Evolutionary conservation across 2,797 vertebrate species (phyloP).

Genomic region (Hoplostethus mediterraneus): DNA sequence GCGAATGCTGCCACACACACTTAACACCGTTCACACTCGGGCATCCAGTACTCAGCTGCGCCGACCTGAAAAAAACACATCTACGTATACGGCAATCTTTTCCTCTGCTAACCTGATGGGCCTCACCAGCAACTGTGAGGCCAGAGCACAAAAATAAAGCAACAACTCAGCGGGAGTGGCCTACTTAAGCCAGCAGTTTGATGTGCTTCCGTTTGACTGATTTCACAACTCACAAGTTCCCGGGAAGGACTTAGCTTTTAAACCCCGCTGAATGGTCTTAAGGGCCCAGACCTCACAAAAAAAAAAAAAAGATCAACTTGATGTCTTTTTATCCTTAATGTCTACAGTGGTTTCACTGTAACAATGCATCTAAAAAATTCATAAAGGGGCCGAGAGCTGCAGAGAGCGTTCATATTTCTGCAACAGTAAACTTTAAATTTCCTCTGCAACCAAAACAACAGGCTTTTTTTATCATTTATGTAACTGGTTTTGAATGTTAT

Average conservation of each 20-base stretch:
- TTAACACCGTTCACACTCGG: slow-evolving; percentile 43
- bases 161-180: slow-evolving; percentile 73
- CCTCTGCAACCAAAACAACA: slow-evolving; percentile 44
- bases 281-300: slow-evolving; percentile 61
- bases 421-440: slow-evolving; percentile 47
- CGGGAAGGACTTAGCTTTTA: slow-evolving; percentile 52
- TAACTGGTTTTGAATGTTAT: slow-evolving; percentile 18
- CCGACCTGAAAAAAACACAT: slow-evolving; percentile 64
- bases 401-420: slow-evolving; percentile 37
- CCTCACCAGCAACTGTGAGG: slow-evolving; percentile 49
- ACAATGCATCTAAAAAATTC: slow-evolving; percentile 69
- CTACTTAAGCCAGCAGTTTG: slow-evolving; percentile 67
- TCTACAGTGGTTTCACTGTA: slow-evolving; percentile 62
- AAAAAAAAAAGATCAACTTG: slow-evolving; percentile 56
- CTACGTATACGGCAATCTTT: slow-evolving; percentile 48
- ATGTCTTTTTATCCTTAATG: slow-evolving; percentile 50
- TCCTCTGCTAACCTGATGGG: slow-evolving; percentile 38
- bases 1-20: slow-evolving; percentile 4
- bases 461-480: slow-evolving; percentile 46
- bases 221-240: slow-evolving; percentile 56
- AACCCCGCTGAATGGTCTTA: slow-evolving; percentile 56
- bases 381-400: slow-evolving; percentile 44
- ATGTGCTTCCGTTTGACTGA: slow-evolving; percentile 67
- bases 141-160: slow-evolving; percentile 57
- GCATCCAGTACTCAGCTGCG: slow-evolving; percentile 44